These are phyloP conservation scores for Aphidius colemani DNA, from an alignment of 2,888 invertebrate species.

Conservation along the genomic window DNA sequence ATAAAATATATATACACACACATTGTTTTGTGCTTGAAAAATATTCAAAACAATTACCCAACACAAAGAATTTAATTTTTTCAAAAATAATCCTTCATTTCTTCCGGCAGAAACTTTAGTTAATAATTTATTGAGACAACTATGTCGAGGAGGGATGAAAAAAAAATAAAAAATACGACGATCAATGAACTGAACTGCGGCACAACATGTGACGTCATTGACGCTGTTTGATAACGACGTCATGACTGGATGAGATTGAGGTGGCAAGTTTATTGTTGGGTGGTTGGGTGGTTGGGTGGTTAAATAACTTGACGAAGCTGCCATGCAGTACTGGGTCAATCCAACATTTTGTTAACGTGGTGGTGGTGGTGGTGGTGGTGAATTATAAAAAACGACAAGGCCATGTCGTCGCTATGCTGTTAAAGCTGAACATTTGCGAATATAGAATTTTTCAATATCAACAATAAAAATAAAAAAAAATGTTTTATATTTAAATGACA, in stretches of 20 bases:
- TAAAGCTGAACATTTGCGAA: slow-evolving; percentile 42
- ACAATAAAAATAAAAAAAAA: too few relatives aligned
- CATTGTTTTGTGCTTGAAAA: too few relatives aligned
- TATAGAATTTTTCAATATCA: not conserved
- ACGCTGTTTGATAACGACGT: slow-evolving; percentile 51
- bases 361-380: slow-evolving; percentile 44
- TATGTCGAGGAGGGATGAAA: too few relatives aligned
- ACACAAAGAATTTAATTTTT: too few relatives aligned
- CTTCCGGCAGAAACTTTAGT: too few relatives aligned
- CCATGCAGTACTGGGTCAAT: slow-evolving; percentile 40
- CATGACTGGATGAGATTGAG: slow-evolving; percentile 35
- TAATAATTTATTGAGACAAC: too few relatives aligned
- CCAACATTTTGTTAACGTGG: slow-evolving; percentile 51
- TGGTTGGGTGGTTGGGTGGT: slow-evolving; percentile 27
- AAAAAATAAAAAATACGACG: slow-evolving; percentile 21
- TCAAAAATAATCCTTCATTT: too few relatives aligned
- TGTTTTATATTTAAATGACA: too few relatives aligned
- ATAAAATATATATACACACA: not conserved
- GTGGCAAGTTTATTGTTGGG: slow-evolving; percentile 5
- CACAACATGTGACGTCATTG: slow-evolving; percentile 55
- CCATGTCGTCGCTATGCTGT: slow-evolving; percentile 59
- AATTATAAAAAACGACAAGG: slow-evolving; percentile 33
- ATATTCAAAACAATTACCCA: too few relatives aligned
- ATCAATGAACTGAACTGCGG: slow-evolving; percentile 59
- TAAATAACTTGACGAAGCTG: slow-evolving; percentile 31